These are phyloP conservation scores for Bradypodion pumilum DNA, from an alignment of 2,797 vertebrate species.

Conservation along the genomic window DNA sequence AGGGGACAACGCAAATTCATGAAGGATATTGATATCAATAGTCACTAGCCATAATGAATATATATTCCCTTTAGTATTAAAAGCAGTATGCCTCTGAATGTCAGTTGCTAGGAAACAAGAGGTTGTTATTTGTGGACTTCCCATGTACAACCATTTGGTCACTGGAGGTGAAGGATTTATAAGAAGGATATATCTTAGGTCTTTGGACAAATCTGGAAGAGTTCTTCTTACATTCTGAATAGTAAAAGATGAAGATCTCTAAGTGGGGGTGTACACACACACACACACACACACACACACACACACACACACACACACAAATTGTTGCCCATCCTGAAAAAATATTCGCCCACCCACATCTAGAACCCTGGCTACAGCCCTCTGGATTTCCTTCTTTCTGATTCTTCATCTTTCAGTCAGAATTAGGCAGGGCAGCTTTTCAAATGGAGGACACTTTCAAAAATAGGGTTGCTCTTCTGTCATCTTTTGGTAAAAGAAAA, in stretches of 20 bases:
- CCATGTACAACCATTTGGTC: neutral
- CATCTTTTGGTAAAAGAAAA: too few relatives aligned
- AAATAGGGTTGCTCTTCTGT: too few relatives aligned
- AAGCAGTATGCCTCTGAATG: neutral
- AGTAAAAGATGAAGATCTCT: neutral
- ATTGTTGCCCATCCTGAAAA: too few relatives aligned
- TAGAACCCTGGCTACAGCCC: too few relatives aligned
- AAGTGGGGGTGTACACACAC: too few relatives aligned
- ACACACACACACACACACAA: too few relatives aligned
- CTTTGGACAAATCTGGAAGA: neutral
- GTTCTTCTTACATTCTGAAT: neutral
- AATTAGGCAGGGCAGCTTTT: too few relatives aligned
- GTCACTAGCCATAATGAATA: neutral
- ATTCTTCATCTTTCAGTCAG: too few relatives aligned
- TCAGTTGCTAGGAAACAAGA: neutral
- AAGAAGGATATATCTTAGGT: neutral
- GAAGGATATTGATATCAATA: neutral
- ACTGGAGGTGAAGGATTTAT: neutral
- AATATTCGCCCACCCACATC: too few relatives aligned
- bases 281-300: too few relatives aligned
- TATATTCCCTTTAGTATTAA: neutral
- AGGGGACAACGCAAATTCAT: neutral
- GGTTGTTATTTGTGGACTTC: neutral
- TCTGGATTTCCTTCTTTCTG: too few relatives aligned
- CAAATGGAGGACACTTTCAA: too few relatives aligned